Evolutionary conservation across 2,113 vertebrate species (phyloP).

Genomic region (Arenaria interpres): DNA sequence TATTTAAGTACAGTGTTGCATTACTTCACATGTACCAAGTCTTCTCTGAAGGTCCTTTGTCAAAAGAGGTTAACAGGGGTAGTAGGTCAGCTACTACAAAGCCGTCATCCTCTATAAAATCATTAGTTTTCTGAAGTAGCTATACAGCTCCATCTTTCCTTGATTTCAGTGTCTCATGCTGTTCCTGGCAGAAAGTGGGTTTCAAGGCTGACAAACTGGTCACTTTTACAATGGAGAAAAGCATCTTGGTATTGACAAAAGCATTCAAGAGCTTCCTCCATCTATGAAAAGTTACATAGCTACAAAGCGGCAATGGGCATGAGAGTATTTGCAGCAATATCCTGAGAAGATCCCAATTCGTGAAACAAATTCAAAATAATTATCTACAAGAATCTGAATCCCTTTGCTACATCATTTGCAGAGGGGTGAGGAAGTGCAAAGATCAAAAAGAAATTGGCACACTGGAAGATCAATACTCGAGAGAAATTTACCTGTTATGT

Average conservation of each 20-base stretch:
- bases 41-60: neutral
- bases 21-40: neutral
- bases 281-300: neutral
- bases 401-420: neutral
- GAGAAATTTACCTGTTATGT: neutral
- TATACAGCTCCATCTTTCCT: neutral
- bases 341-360: neutral
- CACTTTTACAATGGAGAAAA: neutral
- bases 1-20: neutral
- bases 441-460: neutral
- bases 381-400: neutral
- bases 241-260: neutral
- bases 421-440: neutral
- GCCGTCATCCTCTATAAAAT: neutral
- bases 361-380: neutral
- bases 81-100: neutral
- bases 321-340: neutral
- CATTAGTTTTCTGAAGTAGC: neutral
- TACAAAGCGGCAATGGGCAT: neutral
- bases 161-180: neutral
- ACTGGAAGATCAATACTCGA: neutral
- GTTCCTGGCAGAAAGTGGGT: neutral
- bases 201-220: neutral
- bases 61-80: neutral
- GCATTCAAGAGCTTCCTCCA: neutral